Percentiles rank a stretch among this genome's conserved stretches.
phyloP scores from a whole-genome alignment of 2,113 vertebrate species.

The Rhizomys pruinosus region DNA sequence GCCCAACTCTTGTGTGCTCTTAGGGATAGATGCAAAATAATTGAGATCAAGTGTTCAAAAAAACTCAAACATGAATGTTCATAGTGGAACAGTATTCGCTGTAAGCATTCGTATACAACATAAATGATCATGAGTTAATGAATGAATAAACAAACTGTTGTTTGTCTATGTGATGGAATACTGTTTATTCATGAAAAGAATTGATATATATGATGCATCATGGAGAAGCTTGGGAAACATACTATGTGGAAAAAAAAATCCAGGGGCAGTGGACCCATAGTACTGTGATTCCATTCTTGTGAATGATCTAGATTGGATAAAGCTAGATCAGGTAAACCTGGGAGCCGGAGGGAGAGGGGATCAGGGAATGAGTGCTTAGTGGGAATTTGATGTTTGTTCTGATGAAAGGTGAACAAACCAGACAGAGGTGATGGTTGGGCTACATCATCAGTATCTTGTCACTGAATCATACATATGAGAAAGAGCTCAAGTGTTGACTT shows the following conservation, averaged over 20 bases:
- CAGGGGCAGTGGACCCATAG: background rate
- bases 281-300: background rate
- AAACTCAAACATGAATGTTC: background rate
- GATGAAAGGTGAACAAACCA: background rate
- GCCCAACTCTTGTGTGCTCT: background rate
- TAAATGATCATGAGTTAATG: background rate
- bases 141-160: background rate
- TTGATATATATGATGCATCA: background rate
- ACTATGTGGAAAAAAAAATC: background rate
- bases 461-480: background rate
- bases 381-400: background rate
- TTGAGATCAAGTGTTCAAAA: background rate
- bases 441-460: background rate
- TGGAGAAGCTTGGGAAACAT: background rate
- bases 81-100: background rate
- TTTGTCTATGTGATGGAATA: background rate
- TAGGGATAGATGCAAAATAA: background rate
- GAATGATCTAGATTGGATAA: background rate
- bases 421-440: background rate
- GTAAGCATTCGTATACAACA: background rate
- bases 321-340: background rate
- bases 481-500: background rate
- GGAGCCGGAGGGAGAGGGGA: background rate
- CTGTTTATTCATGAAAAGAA: background rate
- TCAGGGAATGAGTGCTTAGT: too few species aligned